Evolutionary conservation across 2,888 invertebrate genomes (phyloP), one percentile per base, ranked within the genome.

Genomic region (Orthosia incerta): DNA sequence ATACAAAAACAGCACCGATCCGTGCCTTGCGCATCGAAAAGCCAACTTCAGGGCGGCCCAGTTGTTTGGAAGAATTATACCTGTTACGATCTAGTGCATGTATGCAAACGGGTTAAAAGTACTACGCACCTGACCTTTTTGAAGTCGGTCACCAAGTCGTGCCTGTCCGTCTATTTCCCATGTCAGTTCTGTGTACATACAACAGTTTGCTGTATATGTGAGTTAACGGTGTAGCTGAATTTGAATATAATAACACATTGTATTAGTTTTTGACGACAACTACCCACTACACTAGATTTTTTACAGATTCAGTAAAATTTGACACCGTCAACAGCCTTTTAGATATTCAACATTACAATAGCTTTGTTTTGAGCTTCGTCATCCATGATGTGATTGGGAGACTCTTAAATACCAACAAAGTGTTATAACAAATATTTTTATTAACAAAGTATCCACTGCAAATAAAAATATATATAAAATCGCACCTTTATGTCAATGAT

Each of bases 351-450:
- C 11, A 50, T 50, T 7, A n/a, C 3, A 18, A 50, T 50, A n/a
- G 18, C n/a, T n/a, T 50, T 50, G 5, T n/a, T 39, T 39, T 39
- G 39, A 39, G 12, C 2, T 48, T n/a, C 0, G 0, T 12, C 15
- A 48, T 11, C 7, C 7, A 15, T 48, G 7, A 9, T 5, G 26
- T 46, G 3, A n/a, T n/a, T 55, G 0, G 16, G 15, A 48, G 15
- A 68, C 23, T 48, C 18, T 23, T 16, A 53, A 26, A 23, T 48
- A 45, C 5, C 16, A 11, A 20, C 48, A 50, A 73, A 74, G 39
- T 73, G 20, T 18, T 50, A 23, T n/a, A 13, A 18, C 31, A 60
- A 64, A 76, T 55, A 76, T 71, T 60, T 62, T 64, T 64, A 64
- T n/a, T 31, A n/a, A 45, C 23, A 55, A 16, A 55, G 45, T 20